Percentiles rank a stretch among this genome's conserved stretches.
These are phyloP conservation scores for Antheraea mylitta DNA, from an alignment of 1,140 invertebrate genomes.

Conservation along the genomic window DNA sequence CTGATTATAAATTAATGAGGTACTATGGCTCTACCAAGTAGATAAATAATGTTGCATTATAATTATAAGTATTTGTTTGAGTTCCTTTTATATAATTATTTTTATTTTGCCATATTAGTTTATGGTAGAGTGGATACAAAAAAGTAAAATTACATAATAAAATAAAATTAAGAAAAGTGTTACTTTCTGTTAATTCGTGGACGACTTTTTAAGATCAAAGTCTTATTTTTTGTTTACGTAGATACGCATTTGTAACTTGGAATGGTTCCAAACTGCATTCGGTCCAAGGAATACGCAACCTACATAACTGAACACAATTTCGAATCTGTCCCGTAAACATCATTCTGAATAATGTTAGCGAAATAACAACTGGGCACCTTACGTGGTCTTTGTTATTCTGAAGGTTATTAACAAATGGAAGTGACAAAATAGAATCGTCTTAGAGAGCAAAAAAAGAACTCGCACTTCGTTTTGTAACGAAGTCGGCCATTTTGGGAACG, in stretches of 20 bases:
- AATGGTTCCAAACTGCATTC: slow-evolving; percentile 18
- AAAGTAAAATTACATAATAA: no score
- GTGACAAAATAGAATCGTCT: slow-evolving; percentile 40
- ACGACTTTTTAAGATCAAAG: neutral
- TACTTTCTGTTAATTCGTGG: neutral
- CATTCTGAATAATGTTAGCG: slow-evolving; percentile 10
- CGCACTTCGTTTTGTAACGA: slow-evolving; percentile 45
- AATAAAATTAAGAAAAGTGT: no score
- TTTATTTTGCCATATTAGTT: neutral
- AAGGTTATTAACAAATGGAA: slow-evolving; percentile 17
- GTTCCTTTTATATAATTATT: neutral
- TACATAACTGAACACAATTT: slow-evolving; percentile 19
- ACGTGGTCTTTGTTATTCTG: neutral
- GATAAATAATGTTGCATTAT: neutral
- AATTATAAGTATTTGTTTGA: neutral
- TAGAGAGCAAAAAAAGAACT: slow-evolving; percentile 34
- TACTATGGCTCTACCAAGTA: no score
- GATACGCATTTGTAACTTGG: slow-evolving; percentile 11
- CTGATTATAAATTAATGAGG: no score
- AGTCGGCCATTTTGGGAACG: slow-evolving; percentile 67
- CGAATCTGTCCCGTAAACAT: slow-evolving; percentile 21
- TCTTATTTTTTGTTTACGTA: neutral
- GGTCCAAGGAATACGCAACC: slow-evolving; percentile 16
- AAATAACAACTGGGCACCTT: neutral
- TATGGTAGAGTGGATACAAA: no score